Evolutionary conservation across 2,797 vertebrate species (phyloP), one percentile per base, ranked within the genome.

Genomic region (Phataginus tricuspis): DNA sequence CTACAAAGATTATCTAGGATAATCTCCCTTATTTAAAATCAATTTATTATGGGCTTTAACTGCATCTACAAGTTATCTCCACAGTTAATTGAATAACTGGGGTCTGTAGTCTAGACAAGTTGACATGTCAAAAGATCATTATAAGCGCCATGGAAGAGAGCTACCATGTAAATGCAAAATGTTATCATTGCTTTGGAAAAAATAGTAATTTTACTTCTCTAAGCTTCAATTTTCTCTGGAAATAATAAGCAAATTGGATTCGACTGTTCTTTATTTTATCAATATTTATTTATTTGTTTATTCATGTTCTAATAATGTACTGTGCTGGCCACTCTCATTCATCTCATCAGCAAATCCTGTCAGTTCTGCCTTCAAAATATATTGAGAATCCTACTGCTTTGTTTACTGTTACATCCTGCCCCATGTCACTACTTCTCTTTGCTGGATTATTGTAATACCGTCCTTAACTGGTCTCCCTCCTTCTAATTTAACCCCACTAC

Each of bases 201-300:
- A 61, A 11, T 45, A 91, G 11, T 64, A 51, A 31, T 86, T 94
- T 92, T 93, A 74, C 51, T 84, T 94, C 23, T 80, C 16, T 79
- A 95, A 79, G 23, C 19, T 91, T 94, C 55, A 37, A 4, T 82
- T 86, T 89, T 88, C 59, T 94, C 79, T 86, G 42, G 12, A 27
- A 88, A 86, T 90, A 55, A 18, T 21, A 39, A 71, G 34, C 7
- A 86, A 90, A 66, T 71, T 92, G 16, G 6, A 93, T 69, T 89
- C 57, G 53, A 51, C 31, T 51, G 19, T 78, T 63, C 86, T 82
- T 94, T 95, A 68, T 86, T 88, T 79, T 27, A 86, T 61, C 39
- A 91, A 83, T 74, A 72, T 63, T 86, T 91, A 51, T 55, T 69
- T 91, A 51, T 55, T 69, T 79, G 69, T 89, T 89, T 49, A 51